A percentile compares a stretch with the other conserved stretches of the same genome.
phyloP scores from a whole-genome alignment of 2,888 invertebrate genomes.

The Agrenia bidenticulata region DNA sequence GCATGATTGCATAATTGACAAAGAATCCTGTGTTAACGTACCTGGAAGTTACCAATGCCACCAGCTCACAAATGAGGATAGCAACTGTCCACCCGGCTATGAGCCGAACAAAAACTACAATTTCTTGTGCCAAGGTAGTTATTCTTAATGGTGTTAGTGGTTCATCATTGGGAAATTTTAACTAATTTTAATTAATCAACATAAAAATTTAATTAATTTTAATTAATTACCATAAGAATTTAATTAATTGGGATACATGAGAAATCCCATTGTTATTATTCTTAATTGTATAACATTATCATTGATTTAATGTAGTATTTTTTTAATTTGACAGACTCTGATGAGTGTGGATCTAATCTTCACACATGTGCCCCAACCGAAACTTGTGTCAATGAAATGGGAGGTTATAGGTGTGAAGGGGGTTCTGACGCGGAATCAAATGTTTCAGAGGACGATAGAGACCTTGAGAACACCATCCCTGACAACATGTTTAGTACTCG shows the following conservation, averaged over 20 bases:
- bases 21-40: slow-evolving; percentile 50
- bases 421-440: slow-evolving; percentile 26
- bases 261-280: too few species aligned
- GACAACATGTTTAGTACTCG: slow-evolving; percentile 10
- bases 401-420: slow-evolving; percentile 56
- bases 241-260: too few species aligned
- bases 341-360: slow-evolving; percentile 70
- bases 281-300: too few species aligned
- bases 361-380: slow-evolving; percentile 58
- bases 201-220: too few species aligned
- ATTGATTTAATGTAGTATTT: too few species aligned
- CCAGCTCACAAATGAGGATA: slow-evolving; percentile 39
- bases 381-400: slow-evolving; percentile 56
- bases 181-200: too few species aligned
- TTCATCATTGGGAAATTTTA: too few species aligned
- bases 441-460: slow-evolving; percentile 17
- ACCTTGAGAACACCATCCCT: slow-evolving; percentile 25
- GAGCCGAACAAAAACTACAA: slow-evolving; percentile 51
- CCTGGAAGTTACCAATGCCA: slow-evolving; percentile 53
- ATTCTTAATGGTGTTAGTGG: too few species aligned
- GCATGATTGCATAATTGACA: slow-evolving; percentile 50
- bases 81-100: slow-evolving; percentile 54
- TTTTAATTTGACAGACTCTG: slow-evolving; percentile 55
- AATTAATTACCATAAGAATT: too few species aligned
- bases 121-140: slow-evolving; percentile 53